These are phyloP conservation scores for Empidonax traillii DNA, from an alignment of 2,113 vertebrate species.

Conservation along the genomic window DNA sequence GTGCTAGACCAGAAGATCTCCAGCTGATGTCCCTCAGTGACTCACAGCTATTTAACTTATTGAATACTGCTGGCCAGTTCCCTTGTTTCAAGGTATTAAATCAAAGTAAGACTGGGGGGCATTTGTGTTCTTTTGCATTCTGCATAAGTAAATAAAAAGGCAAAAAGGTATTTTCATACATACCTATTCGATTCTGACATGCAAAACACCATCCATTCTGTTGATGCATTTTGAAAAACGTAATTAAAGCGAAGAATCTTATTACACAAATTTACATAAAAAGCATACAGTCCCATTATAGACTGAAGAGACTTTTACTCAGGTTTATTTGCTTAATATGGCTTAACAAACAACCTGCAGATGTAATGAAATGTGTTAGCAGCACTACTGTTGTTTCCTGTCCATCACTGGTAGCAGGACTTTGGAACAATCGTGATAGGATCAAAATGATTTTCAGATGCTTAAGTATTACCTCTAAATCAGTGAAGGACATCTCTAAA, in stretches of 20 bases:
- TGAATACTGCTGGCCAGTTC: not conserved
- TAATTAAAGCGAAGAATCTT: not conserved
- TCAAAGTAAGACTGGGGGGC: not conserved
- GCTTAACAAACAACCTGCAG: not conserved
- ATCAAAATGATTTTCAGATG: not conserved
- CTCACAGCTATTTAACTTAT: not conserved
- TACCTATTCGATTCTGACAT: not conserved
- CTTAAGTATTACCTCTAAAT: not conserved
- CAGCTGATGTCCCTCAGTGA: not conserved
- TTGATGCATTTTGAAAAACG: not conserved
- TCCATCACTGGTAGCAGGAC: accelerated
- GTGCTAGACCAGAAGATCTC: not conserved
- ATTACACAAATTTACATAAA: not conserved
- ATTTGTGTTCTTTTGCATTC: not conserved
- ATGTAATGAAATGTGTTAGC: not conserved
- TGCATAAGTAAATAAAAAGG: not conserved
- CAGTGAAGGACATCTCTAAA: not conserved
- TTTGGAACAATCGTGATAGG: not conserved
- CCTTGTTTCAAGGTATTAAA: constrained; percentile 19
- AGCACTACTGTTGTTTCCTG: not conserved
- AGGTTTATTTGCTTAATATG: not conserved
- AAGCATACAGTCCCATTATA: accelerated
- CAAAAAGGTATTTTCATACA: not conserved
- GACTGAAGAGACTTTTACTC: not conserved
- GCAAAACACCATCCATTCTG: not conserved